Conservation (phyloP, 2,797 vertebrate species). For the Catharus ustulatus region DNA sequence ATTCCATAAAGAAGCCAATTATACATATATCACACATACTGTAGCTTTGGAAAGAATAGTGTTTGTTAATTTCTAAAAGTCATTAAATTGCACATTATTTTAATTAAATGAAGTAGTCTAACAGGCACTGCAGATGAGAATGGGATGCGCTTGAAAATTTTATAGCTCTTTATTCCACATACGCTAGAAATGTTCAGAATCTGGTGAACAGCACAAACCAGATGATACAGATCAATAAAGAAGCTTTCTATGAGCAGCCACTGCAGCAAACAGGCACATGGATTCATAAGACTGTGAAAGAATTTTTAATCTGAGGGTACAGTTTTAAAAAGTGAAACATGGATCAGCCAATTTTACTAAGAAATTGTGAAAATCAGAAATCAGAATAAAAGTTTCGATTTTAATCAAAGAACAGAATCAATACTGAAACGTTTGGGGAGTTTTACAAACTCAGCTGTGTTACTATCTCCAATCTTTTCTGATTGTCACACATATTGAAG, state of each 20-base stretch:
- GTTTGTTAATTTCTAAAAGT: conserved; percentile 5
- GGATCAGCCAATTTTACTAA: not conserved
- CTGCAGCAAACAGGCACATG: not conserved
- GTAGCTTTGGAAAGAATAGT: not conserved
- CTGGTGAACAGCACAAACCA: not conserved
- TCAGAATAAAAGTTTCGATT: not conserved
- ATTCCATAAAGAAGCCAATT: not conserved
- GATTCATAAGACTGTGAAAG: not conserved
- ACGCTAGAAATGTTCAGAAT: not conserved
- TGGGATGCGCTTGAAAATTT: not conserved
- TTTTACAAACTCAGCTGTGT: not conserved
- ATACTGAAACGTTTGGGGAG: not conserved
- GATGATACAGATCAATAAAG: not conserved
- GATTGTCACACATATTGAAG: not conserved
- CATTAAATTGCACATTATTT: conserved; percentile 22
- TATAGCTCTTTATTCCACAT: not conserved
- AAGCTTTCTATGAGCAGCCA: not conserved
- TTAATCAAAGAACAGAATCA: not conserved
- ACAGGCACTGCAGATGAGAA: not conserved
- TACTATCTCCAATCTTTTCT: not conserved
- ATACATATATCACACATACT: not conserved
- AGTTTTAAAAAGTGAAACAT: not conserved
- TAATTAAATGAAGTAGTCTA: conserved; percentile 19
- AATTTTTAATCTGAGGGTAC: not conserved
- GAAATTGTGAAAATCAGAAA: not conserved